These are phyloP conservation scores for Gadus macrocephalus DNA, from an alignment of 2,113 vertebrate genomes.

Conservation along the genomic window DNA sequence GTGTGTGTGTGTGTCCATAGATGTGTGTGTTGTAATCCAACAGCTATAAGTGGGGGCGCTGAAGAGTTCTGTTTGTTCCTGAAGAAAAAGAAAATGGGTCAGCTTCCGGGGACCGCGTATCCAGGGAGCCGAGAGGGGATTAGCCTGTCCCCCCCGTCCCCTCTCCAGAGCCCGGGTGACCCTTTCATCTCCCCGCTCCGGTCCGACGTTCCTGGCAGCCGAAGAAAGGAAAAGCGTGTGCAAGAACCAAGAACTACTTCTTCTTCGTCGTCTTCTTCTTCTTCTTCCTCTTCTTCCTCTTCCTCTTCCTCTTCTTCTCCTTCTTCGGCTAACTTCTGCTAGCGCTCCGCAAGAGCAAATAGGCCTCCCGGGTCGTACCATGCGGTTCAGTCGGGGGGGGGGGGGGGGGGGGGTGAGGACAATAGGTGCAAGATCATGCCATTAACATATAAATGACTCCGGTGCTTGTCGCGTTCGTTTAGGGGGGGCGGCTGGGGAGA, in stretches of 20 bases:
- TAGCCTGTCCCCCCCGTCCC: conserved; percentile 61
- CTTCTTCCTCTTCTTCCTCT: too few species aligned
- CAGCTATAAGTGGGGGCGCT: conserved; percentile 63
- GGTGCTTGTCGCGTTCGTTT: conserved; percentile 69
- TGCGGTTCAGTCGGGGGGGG: conserved; percentile 56
- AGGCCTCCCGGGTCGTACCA: conserved; percentile 56
- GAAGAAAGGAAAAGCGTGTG: conserved; percentile 53
- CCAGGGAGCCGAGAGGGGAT: conserved; percentile 67
- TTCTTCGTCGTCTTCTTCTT: too few species aligned
- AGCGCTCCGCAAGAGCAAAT: conserved; percentile 49
- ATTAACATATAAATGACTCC: conserved; percentile 79
- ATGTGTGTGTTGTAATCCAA: conserved; percentile 74
- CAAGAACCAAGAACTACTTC: too few species aligned
- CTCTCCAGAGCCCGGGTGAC: conserved; percentile 64
- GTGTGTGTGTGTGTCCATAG: too few species aligned
- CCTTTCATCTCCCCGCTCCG: conserved; percentile 70
- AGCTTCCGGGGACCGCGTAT: conserved; percentile 70
- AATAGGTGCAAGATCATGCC: conserved; percentile 58
- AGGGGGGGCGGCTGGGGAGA: not conserved
- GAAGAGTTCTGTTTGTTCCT: conserved; percentile 68
- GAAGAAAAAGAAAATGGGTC: conserved; percentile 63
- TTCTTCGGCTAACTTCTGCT: conserved; percentile 57
- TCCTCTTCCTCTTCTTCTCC: conserved; percentile 10
- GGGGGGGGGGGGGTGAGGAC: conserved; percentile 38
- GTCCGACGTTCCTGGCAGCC: conserved; percentile 66